Base-by-base conservation (phyloP, 2,113 vertebrate species). In the Lasiurus borealis region DNA sequence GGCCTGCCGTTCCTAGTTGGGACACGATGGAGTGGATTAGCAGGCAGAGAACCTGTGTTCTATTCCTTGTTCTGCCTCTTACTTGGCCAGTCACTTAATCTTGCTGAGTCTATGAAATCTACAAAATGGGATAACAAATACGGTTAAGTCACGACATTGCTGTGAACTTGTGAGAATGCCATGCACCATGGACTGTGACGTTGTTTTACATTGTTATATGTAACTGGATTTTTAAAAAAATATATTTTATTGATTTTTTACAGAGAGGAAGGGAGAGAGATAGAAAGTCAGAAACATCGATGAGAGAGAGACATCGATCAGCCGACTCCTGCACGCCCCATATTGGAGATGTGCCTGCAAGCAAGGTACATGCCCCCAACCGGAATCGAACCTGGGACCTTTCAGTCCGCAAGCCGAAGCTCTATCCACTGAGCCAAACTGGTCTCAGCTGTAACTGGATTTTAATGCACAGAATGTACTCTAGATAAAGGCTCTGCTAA, bases 31-130 rank as follows among this genome's bases (percentile, higher is more conserved):
- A 34, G 25, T 44, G 6, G 94, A 25, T 44, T 11, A 36, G 18
- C 6, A 29, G 27, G 50, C 0, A 36, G n/a, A 50, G 15, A 18
- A 16, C 36, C 31, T 72, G 59, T 1, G 34, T 34, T 59, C 64
- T 40, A 4, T 3, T 66, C 18, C 59, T 14, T 13, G 19, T 10
- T 73, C 62, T 69, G 57, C 36, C 44, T 94, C 44, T 87, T 25
- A 72, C 25, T 50, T 50, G 88, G 57, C 27, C 13, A 25, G 54
- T n/a, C 46, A 52, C 78, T 72, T 13, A 40, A 44, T 48, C 29
- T n/a, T 94, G 94, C 88, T 88, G 81, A 57, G 31, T 31, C 81
- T 78, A 64, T 18, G 54, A 78, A 94, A 71, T 68, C 40, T 75
- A 31, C 23, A 36, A 85, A 64, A 54, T 8, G 69, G 54, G 54